Base-by-base conservation (phyloP, 2,797 vertebrate species). In the Enteromius fasciolatus region DNA sequence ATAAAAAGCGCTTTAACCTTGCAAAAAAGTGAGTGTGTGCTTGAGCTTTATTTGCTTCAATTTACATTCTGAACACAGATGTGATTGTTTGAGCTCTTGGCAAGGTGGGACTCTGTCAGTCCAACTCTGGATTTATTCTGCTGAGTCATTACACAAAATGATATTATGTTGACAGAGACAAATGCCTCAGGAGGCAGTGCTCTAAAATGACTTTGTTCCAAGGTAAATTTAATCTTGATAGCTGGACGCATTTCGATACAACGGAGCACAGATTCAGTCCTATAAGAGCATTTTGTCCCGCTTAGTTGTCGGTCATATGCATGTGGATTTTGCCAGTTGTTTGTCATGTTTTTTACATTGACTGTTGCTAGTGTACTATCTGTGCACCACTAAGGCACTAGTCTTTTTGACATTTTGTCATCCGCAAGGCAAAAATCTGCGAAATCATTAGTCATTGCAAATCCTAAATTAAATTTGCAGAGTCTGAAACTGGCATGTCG, bases 81-180 rank as follows among this genome's bases (percentile, higher is more conserved):
- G 3, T 23, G 54, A 73, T 73, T 81, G 59, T 82, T 66, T 82
- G 61, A 82, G 80, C 80, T 57, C 73, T 39, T 50, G 77, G 82
- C 82, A 79, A 80, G 83, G 69, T 57, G 64, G 67, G 86, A 89
- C 90, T 69, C 90, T 91, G 92, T 92, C 90, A 91, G 87, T 86
- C 87, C 79, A 83, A 91, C 87, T 93, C 74, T 81, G 88, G 86
- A 82, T 82, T 82, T 80, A 85, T 84, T 90, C 87, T 88, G 91
- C 91, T 89, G 90, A 94, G 88, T 93, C 91, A 93, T 90, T 89
- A 87, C 86, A 84, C 87, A 82, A 87, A 84, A 86, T 90, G 52
- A 92, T 90, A 91, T 90, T 90, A 87, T 87, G 90, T 90, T 92
- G 92, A 93, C 91, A 84, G 89, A 91, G 90, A 92, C 90, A 90